A percentile compares a stretch with the other conserved stretches of the same genome.
These are phyloP conservation scores for Chrysotoxum bicinctum DNA, from an alignment of 2,888 invertebrate genomes.

Conservation along the genomic window DNA sequence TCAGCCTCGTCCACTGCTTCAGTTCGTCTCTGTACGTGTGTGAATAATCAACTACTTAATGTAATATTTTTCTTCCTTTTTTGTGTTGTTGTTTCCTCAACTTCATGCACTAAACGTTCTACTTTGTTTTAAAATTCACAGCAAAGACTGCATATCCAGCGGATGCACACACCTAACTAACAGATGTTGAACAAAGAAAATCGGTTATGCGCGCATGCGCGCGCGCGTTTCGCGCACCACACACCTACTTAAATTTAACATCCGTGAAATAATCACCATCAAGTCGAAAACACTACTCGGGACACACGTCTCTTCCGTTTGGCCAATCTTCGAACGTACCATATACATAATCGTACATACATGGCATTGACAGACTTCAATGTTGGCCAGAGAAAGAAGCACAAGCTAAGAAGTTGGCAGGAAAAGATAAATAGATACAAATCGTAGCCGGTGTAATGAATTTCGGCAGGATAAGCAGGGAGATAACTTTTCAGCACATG, in stretches of 20 bases:
- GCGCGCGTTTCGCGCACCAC: not conserved
- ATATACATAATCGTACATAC: too few species aligned
- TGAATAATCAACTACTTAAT: constrained; percentile 21
- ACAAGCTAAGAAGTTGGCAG: constrained; percentile 13
- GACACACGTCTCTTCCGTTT: constrained; percentile 10
- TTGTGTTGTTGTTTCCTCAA: not conserved
- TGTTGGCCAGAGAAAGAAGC: constrained; percentile 34
- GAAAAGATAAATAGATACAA: constrained; percentile 61
- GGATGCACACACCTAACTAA: constrained; percentile 51
- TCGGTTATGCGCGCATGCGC: constrained; percentile 57
- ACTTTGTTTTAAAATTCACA: constrained; percentile 42
- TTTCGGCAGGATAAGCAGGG: constrained; percentile 41
- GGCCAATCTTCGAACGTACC: not conserved
- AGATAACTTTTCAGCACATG: constrained; percentile 35
- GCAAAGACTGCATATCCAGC: constrained; percentile 26
- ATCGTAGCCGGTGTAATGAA: constrained; percentile 59
- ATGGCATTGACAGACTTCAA: constrained; percentile 37
- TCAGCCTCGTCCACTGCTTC: not conserved
- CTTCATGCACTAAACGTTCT: constrained; percentile 35
- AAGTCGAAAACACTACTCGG: not conserved
- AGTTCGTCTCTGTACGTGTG: not conserved
- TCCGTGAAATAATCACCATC: constrained; percentile 36
- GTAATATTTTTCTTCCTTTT: constrained; percentile 5
- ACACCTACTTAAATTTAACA: constrained; percentile 46
- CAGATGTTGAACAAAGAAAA: constrained; percentile 60